Percentiles rank a stretch among this genome's conserved stretches.
These are phyloP conservation scores for Lypha dubia DNA, from an alignment of 2,888 invertebrate species.

Conservation along the genomic window DNA sequence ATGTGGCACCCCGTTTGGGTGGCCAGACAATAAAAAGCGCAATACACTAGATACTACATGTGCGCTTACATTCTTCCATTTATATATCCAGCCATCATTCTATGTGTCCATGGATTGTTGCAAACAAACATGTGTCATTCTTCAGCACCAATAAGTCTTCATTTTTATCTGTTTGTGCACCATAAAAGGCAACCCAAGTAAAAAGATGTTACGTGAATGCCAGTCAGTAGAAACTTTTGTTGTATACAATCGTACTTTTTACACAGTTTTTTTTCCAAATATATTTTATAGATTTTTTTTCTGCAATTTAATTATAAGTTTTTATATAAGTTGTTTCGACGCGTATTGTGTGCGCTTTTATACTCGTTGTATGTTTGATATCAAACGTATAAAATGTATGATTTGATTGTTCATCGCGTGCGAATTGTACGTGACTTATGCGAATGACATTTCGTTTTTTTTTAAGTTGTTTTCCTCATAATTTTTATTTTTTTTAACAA, in stretches of 20 bases:
- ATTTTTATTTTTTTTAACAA: too few relatives aligned
- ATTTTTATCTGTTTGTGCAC: conserved; percentile 41
- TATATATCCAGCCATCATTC: conserved; percentile 17
- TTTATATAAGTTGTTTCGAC: not conserved
- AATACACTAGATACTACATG: conserved; percentile 40
- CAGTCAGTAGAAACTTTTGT: conserved; percentile 2
- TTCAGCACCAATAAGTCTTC: conserved; percentile 56
- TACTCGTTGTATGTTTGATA: not conserved
- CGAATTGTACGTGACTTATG: conserved; percentile 70
- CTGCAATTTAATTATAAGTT: conserved; percentile 9
- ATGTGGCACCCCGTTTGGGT: conserved; percentile 68
- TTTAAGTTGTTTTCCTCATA: too few relatives aligned
- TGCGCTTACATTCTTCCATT: conserved; percentile 56
- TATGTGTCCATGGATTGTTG: conserved; percentile 32
- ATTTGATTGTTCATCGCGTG: conserved; percentile 69
- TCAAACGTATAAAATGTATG: conserved; percentile 50
- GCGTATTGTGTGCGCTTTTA: not conserved
- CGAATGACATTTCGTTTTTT: conserved; percentile 64
- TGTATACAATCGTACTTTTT: conserved; percentile 6
- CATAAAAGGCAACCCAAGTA: conserved; percentile 50
- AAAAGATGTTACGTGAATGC: conserved; percentile 47
- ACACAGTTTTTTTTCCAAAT: not conserved
- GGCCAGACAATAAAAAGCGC: conserved; percentile 38
- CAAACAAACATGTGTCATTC: conserved; percentile 52
- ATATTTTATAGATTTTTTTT: not conserved